Evolutionary conservation across 2,888 invertebrate genomes (phyloP).

Genomic region (Orthonychiurus folsomi): DNA sequence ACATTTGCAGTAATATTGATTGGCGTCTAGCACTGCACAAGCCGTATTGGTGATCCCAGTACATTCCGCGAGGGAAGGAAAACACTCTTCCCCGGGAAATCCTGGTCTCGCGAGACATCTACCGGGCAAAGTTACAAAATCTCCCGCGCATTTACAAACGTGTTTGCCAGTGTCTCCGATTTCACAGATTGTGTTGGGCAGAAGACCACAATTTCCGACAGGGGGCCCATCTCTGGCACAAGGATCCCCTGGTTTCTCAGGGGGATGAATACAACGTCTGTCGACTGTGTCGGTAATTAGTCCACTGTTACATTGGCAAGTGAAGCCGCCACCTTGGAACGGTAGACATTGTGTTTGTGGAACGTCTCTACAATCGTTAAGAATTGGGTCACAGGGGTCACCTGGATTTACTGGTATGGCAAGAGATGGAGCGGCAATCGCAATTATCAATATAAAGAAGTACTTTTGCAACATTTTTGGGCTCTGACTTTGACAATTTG

Average conservation of each 20-base stretch:
- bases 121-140: not conserved
- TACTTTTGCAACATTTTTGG: too few species aligned
- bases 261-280: not conserved
- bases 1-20: not conserved
- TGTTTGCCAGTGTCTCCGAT: not conserved
- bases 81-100: not conserved
- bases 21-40: not conserved
- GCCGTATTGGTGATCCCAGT: not conserved
- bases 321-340: not conserved
- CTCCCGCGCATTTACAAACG: not conserved
- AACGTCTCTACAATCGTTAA: not conserved
- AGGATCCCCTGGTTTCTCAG: not conserved
- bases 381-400: constrained; percentile 2
- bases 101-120: not conserved
- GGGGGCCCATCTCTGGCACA: too few species aligned
- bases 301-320: not conserved
- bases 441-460: too few species aligned
- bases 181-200: not conserved
- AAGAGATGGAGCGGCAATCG: not conserved
- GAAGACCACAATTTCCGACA: too few species aligned
- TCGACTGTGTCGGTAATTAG: not conserved
- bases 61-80: not conserved
- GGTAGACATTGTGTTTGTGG: not conserved
- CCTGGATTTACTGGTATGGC: not conserved
- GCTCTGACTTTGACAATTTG: too few species aligned